Evolutionary conservation across 2,888 invertebrate genomes (phyloP).

Genomic region (Megastigmus dorsalis): DNA sequence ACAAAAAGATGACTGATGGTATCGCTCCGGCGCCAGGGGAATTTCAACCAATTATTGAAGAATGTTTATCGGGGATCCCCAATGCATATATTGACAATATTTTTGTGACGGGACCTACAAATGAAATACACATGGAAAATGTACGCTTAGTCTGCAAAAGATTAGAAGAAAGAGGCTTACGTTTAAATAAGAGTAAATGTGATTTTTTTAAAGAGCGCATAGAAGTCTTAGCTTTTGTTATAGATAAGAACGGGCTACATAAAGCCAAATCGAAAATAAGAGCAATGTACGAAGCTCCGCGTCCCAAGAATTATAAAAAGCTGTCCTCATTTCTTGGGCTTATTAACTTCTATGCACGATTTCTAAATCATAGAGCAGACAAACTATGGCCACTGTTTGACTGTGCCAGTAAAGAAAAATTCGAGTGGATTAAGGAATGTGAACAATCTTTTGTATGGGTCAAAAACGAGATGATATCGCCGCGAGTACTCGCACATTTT

Average conservation of each 20-base stretch:
- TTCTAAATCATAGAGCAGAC: neutral
- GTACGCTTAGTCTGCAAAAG: slow-evolving; percentile 53
- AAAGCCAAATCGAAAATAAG: slow-evolving; percentile 27
- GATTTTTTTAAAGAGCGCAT: slow-evolving; percentile 56
- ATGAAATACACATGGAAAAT: slow-evolving; percentile 52
- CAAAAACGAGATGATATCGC: slow-evolving; percentile 53
- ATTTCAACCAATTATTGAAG: slow-evolving; percentile 54
- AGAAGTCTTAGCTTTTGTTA: slow-evolving; percentile 58
- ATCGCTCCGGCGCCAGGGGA: slow-evolving; percentile 53
- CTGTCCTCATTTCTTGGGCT: slow-evolving; percentile 37
- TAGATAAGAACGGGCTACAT: slow-evolving; percentile 57
- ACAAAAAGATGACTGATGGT: slow-evolving; percentile 39
- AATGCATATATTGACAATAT: slow-evolving; percentile 58
- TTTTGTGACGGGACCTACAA: slow-evolving; percentile 52
- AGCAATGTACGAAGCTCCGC: slow-evolving; percentile 37
- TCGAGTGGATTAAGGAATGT: slow-evolving; percentile 51
- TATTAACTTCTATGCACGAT: slow-evolving; percentile 38
- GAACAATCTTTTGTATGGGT: slow-evolving; percentile 48
- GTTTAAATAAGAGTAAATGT: slow-evolving; percentile 58
- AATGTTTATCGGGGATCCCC: slow-evolving; percentile 27
- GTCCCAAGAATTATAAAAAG: slow-evolving; percentile 27
- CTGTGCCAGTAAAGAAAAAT: slow-evolving; percentile 9
- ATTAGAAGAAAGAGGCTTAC: slow-evolving; percentile 55
- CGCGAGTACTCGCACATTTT: slow-evolving; percentile 47
- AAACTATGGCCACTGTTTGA: slow-evolving; percentile 46